Evolutionary conservation across 2,113 vertebrate species (phyloP), one percentile per base, ranked within the genome.

Genomic region (Natator depressus): DNA sequence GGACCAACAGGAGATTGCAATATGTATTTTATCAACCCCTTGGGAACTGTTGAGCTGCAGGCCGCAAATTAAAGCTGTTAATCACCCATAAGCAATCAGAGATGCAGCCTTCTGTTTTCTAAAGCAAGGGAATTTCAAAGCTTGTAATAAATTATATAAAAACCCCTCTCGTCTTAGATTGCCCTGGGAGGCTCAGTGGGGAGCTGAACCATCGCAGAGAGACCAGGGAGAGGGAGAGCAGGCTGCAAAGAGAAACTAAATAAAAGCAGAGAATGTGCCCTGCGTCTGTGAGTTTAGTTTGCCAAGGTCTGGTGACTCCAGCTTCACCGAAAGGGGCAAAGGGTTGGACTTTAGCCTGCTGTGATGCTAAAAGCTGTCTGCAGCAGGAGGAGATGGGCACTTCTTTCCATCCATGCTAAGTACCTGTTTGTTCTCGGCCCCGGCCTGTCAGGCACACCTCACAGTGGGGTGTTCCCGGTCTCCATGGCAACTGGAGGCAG

Each of bases 41-140:
- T 91, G 92, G 93, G 96, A 88, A 81, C 94, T 90, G 69, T 95
- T 91, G 75, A 87, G 94, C 87, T 96, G 27, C 89, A 95, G 94
- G 84, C 88, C 80, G 94, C 81, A 92, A 95, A 96, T 96, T 95
- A 89, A 95, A 96, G 81, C 94, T 88, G 84, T 94, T 97, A 97
- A 97, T 97, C 94, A 95, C 46, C 47, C 72, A 55, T 35, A 47
- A 89, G 92, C 80, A 38, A 16, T 35, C 65, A 49, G 78, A 79
- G 50, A 42, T 47, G 54, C 84, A 91, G 76, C 92, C 46, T 95
- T 95, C 89, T 79, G 0, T 87, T 97, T 96, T 75, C 69, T 82
- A 57, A n/a, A 0, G 2, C 85, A 59, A 82, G 72, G 82, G 81
- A 84, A 91, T 83, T 93, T 46, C 75, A 35, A 75, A 95, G 89